Conservation (phyloP, 2,797 vertebrate species). For the Coranthus polyacanthus region DNA sequence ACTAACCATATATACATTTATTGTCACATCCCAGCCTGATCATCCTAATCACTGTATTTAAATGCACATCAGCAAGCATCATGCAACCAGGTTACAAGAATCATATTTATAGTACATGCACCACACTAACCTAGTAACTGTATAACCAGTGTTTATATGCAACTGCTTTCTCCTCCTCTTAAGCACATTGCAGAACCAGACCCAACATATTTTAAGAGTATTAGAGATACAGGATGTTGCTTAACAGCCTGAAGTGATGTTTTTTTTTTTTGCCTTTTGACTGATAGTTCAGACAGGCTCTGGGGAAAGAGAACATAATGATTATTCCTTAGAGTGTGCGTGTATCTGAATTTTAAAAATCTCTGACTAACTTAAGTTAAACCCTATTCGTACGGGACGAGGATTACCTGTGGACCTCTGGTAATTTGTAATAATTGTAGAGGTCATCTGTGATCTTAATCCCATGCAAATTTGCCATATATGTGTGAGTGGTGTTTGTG, state of each 20-base stretch:
- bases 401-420: too few species aligned
- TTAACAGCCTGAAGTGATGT: neutral
- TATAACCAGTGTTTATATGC: neutral
- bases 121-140: neutral
- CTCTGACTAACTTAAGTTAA: neutral
- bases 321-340: neutral
- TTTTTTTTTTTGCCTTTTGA: neutral
- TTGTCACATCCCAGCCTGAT: neutral
- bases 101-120: constrained; percentile 18
- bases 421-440: too few species aligned
- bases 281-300: neutral
- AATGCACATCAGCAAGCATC: constrained; percentile 18
- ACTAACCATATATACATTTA: constrained; percentile 5
- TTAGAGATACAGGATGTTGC: neutral
- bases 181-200: too few species aligned
- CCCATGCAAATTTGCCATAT: too few species aligned
- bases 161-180: neutral
- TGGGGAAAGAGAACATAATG: neutral
- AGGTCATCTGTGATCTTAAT: too few species aligned
- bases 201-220: neutral
- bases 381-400: too few species aligned
- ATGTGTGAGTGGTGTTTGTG: too few species aligned
- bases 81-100: constrained; percentile 11
- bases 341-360: constrained; percentile 1
- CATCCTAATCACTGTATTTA: constrained; percentile 17